Conservation (phyloP, 2,888 invertebrate genomes). For the Podabrus alpinus region DNA sequence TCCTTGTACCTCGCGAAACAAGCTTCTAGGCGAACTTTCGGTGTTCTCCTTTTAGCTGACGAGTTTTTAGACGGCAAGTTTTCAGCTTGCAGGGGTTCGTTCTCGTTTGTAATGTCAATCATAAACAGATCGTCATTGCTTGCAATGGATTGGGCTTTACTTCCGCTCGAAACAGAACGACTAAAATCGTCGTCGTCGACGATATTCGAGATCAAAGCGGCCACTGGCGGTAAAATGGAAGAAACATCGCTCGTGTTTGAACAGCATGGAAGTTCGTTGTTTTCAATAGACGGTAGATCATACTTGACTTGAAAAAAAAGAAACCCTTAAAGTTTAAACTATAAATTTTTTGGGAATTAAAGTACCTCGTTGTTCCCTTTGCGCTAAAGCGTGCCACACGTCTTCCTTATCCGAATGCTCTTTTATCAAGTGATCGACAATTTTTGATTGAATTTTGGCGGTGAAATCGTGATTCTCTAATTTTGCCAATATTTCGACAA, state of each 20-base stretch:
- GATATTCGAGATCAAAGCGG: neutral
- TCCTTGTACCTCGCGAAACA: slow-evolving; percentile 39
- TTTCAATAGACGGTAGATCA: neutral
- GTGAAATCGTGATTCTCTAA: slow-evolving; percentile 64
- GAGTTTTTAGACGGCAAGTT: neutral
- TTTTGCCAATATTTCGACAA: slow-evolving; percentile 58
- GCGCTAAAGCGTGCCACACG: slow-evolving; percentile 66
- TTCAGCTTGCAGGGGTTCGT: neutral
- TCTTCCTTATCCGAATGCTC: slow-evolving; percentile 59
- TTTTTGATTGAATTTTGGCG: slow-evolving; percentile 60
- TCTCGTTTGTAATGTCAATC: neutral
- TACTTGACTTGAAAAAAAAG: neutral
- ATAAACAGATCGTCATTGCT: neutral
- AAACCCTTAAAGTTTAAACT: neutral
- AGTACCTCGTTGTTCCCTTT: slow-evolving; percentile 60
- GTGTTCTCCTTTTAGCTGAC: slow-evolving; percentile 1
- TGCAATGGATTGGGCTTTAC: neutral
- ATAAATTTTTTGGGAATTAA: neutral
- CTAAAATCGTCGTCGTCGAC: neutral
- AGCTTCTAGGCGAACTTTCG: slow-evolving; percentile 37
- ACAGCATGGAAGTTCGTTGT: neutral
- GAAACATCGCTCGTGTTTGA: no score
- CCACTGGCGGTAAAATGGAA: neutral
- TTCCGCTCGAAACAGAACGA: neutral
- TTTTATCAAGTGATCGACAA: slow-evolving; percentile 59